Evolutionary conservation across 2,888 invertebrate species (phyloP), one percentile per base, ranked within the genome.

Genomic region (Microplitis deprimator): DNA sequence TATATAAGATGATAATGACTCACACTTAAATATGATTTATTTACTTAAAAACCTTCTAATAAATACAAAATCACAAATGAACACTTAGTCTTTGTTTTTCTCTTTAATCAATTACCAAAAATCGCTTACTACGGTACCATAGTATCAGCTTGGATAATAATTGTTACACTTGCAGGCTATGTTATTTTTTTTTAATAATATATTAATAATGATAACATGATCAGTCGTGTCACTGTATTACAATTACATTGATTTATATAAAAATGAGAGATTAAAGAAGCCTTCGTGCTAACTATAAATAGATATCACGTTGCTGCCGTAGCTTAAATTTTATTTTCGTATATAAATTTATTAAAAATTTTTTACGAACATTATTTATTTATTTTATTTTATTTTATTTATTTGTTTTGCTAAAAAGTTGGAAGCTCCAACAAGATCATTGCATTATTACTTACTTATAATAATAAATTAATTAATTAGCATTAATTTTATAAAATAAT

Each of bases 61-160:
- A 89, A 89, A 89, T 89, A 89, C 87, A 89, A 89, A 89, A 89
- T 89, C 89, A 89, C 88, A 89, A 89, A 88, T 88, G 85, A 89
- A 89, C 88, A 89, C 87, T 89, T 88, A 88, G 87, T 88, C 87
- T 88, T 89, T 88, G 86, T 87, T 89, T 88, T 85, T 87, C 86
- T 85, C 78, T 73, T 68, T 64, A 75, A 73, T 77, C 78, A 77
- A 74, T 77, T 71, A 76, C 68, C 59, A 74, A 77, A 72, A 73
- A 79, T 77, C 68, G 72, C 72, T 79, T 70, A 62, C 29, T 69
- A 76, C 29, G 29, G 29, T 29, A 68, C 70, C 59, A 72, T 77
- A 77, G 77, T 79, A 75, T 73, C 77, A 71, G 76, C 80, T 77
- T 81, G 79, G 74, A 79, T 83, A 79, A 81, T 80, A 79, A 81